Percentiles rank a stretch among this genome's conserved stretches.
Conservation (phyloP, 2,888 invertebrate genomes). For the Ormyrus thymus region DNA sequence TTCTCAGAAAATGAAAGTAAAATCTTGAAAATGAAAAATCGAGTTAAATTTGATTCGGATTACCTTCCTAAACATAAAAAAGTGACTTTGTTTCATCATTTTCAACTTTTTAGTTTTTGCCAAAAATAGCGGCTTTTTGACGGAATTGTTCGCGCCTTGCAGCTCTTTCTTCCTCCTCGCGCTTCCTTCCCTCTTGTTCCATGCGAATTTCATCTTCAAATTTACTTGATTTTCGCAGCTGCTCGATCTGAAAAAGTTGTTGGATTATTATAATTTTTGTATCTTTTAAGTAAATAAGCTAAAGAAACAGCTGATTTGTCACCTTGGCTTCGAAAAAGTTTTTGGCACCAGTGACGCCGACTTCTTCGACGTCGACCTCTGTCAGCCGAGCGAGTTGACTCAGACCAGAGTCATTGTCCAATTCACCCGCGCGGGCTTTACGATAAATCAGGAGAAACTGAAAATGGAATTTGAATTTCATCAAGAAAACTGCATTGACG, state of each 20-base stretch:
- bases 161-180: slow-evolving; percentile 89
- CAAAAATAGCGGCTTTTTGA: slow-evolving; percentile 91
- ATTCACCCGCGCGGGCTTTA: slow-evolving; percentile 94
- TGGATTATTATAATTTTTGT: slow-evolving; percentile 1
- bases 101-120: slow-evolving; percentile 71
- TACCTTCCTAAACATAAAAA: too few species aligned
- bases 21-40: too few species aligned
- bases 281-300: background rate
- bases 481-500: too few species aligned
- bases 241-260: slow-evolving; percentile 81
- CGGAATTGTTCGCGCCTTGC: slow-evolving; percentile 88
- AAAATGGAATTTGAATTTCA: slow-evolving; percentile 40
- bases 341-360: slow-evolving; percentile 95
- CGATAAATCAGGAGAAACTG: slow-evolving; percentile 85
- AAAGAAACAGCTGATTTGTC: slow-evolving; percentile 49
- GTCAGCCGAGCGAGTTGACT: slow-evolving; percentile 90
- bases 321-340: slow-evolving; percentile 97
- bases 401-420: slow-evolving; percentile 90
- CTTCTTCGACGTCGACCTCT: slow-evolving; percentile 94
- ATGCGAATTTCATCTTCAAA: slow-evolving; percentile 94
- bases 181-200: slow-evolving; percentile 92
- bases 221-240: slow-evolving; percentile 87
- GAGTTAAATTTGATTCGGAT: too few species aligned
- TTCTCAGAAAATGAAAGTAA: too few species aligned
- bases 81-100: too few species aligned